phyloP scores from a whole-genome alignment of 2,888 invertebrate genomes.

The Macaria notata region DNA sequence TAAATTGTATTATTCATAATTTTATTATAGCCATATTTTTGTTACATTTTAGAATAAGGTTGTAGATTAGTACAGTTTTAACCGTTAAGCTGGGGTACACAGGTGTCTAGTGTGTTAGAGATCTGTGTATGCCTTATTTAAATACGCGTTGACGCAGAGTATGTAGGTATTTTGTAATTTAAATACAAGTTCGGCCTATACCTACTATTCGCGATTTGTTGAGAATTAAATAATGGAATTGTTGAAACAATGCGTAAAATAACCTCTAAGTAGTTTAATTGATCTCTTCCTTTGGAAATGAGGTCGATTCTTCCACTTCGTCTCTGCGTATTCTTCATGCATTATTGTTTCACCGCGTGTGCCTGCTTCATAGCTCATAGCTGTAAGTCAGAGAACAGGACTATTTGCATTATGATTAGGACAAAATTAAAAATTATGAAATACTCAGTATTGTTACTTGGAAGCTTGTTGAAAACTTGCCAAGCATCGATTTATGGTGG shows the following conservation, averaged over 20 bases:
- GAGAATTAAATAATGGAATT: too few species aligned
- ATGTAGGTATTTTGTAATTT: not conserved
- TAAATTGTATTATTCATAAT: too few species aligned
- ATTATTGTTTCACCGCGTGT: constrained; percentile 57
- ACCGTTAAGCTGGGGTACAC: constrained; percentile 4
- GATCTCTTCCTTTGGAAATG: too few species aligned
- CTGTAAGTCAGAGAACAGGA: constrained; percentile 30
- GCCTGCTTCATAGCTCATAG: constrained; percentile 58
- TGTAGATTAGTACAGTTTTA: constrained; percentile 2
- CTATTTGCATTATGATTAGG: not conserved
- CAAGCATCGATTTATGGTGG: too few species aligned
- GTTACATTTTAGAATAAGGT: constrained; percentile 27
- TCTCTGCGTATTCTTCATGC: not conserved
- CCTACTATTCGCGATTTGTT: too few species aligned
- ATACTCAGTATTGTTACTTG: constrained; percentile 5
- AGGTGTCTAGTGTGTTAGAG: not conserved
- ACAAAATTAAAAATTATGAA: not conserved
- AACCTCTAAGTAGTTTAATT: too few species aligned
- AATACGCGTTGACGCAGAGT: constrained; percentile 7
- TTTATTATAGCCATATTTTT: constrained; percentile 31
- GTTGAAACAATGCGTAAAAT: too few species aligned
- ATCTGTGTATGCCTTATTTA: constrained; percentile 4
- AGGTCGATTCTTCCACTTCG: too few species aligned
- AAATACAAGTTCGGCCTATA: too few species aligned
- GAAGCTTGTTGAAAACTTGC: too few species aligned